A percentile compares a stretch with the other conserved stretches of the same genome.
Evolutionary conservation across 1,140 invertebrate species (phyloP).

Genomic region (Euwallacea fornicatus): DNA sequence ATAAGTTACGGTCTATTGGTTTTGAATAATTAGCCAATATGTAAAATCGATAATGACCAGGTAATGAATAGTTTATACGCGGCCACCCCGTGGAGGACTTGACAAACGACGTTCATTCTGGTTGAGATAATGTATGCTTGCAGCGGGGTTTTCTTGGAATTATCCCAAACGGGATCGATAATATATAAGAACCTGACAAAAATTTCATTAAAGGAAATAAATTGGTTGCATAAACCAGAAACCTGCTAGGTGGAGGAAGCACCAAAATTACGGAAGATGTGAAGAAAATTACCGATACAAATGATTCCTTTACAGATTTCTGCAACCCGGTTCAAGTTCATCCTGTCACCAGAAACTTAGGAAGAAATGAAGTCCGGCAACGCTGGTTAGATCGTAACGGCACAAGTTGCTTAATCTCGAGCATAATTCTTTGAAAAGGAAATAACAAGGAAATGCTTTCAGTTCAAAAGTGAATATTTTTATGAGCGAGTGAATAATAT

Average conservation of each 20-base stretch:
- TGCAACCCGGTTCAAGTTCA: background rate
- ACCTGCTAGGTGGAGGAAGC: too few species aligned
- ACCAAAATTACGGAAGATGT: background rate
- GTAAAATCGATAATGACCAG: background rate
- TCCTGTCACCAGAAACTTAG: background rate
- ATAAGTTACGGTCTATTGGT: slow-evolving; percentile 12
- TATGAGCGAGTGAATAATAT: background rate
- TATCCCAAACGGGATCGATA: background rate
- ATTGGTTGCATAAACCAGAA: too few species aligned
- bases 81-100: too few species aligned
- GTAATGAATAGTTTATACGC: background rate
- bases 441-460: background rate
- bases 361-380: too few species aligned
- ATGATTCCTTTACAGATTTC: background rate
- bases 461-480: background rate
- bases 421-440: background rate
- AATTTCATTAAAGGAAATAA: background rate
- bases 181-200: background rate
- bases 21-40: slow-evolving; percentile 8
- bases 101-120: too few species aligned
- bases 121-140: too few species aligned
- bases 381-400: too few species aligned
- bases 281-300: background rate
- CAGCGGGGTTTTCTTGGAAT: too few species aligned
- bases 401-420: background rate